Percentiles rank a stretch among this genome's conserved stretches.
These are phyloP conservation scores for Siderastrea siderea DNA, from an alignment of 92 coral and sea anemone genomes.

Conservation along the genomic window DNA sequence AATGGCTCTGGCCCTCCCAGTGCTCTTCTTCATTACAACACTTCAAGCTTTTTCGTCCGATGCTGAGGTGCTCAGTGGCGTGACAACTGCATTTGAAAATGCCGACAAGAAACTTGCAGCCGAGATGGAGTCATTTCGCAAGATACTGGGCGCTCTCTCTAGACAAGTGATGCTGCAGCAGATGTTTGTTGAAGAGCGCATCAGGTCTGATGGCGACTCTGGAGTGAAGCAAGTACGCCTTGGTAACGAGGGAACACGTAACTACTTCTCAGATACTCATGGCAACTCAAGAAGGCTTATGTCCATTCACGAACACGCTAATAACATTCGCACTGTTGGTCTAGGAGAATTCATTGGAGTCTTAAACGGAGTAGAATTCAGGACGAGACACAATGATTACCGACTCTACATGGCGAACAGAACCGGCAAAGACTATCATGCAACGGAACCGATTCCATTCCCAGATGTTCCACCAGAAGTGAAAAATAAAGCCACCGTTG, in stretches of 20 bases:
- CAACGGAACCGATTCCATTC: slow-evolving; percentile 71
- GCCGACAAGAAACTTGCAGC: background rate
- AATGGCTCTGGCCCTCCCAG: background rate
- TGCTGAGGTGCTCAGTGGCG: slow-evolving; percentile 5
- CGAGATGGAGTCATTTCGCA: slow-evolving; percentile 29
- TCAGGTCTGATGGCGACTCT: slow-evolving; percentile 80
- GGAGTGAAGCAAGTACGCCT: slow-evolving; percentile 49
- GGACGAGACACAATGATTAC: slow-evolving; percentile 93
- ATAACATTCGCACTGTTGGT: slow-evolving; percentile 86
- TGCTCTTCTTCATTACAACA: background rate
- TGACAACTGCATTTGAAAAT: slow-evolving; percentile 15
- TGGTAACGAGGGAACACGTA: slow-evolving; percentile 49
- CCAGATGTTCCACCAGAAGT: slow-evolving; percentile 63
- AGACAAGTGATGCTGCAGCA: slow-evolving; percentile 79
- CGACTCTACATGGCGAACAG: slow-evolving; percentile 83
- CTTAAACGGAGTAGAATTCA: slow-evolving; percentile 90
- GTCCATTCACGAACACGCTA: slow-evolving; percentile 87
- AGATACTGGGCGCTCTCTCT: slow-evolving; percentile 39
- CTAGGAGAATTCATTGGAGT: slow-evolving; percentile 87
- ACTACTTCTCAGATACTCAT: slow-evolving; percentile 73
- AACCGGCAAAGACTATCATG: slow-evolving; percentile 65
- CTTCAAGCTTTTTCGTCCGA: background rate
- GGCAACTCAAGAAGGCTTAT: slow-evolving; percentile 43
- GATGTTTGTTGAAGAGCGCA: slow-evolving; percentile 72
- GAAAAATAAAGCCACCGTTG: slow-evolving; percentile 44